These are phyloP conservation scores for Basileuterus tristriatus DNA, from an alignment of 2,797 vertebrate species.

Conservation along the genomic window DNA sequence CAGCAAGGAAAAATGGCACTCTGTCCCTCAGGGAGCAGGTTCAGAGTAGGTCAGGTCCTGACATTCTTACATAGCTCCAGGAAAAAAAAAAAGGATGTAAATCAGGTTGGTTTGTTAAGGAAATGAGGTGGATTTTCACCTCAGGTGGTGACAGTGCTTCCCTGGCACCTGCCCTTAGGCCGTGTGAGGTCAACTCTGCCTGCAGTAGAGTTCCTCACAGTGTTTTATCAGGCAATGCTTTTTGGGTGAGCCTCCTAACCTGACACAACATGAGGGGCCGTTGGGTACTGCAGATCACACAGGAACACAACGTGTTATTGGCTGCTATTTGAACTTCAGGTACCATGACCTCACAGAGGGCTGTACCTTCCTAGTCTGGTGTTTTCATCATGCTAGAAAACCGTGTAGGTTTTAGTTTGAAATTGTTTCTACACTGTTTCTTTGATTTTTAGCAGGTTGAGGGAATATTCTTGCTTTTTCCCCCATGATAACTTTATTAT, in stretches of 20 bases:
- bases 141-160: neutral
- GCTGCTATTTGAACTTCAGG: neutral
- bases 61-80: neutral
- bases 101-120: neutral
- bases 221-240: neutral
- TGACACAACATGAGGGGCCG: neutral
- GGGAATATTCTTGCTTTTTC: neutral
- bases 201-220: accelerated
- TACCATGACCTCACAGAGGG: neutral
- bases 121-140: neutral
- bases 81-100: neutral
- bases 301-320: neutral
- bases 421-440: neutral
- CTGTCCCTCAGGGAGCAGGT: neutral
- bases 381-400: neutral
- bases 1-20: neutral
- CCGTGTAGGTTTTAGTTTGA: neutral
- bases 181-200: neutral
- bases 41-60: neutral
- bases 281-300: neutral
- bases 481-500: neutral
- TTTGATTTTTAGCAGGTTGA: neutral
- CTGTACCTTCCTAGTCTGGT: neutral
- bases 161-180: neutral
- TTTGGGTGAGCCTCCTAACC: neutral